Evolutionary conservation across 1,140 invertebrate species (phyloP), one percentile per base, ranked within the genome.

Genomic region (Rhizoglyphus robini): DNA sequence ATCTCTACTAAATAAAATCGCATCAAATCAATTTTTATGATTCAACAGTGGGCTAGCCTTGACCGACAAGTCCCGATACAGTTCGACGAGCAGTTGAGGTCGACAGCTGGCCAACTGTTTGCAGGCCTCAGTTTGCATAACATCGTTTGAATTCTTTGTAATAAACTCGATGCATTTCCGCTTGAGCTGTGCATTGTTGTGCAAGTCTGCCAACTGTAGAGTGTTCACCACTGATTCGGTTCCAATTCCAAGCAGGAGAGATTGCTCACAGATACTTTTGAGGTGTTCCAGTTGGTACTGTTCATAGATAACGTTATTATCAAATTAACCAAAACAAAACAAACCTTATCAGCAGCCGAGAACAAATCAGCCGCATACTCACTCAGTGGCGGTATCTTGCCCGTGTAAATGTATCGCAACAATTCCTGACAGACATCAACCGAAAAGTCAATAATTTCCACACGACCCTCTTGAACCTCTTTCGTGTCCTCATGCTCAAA

Each of bases 401-500:
- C 96, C 23, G 95, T 98, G 76, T 99, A 99, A 70, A 98, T 97
- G 79, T 96, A 99, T 69, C 90, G 83, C 61, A 99, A 78, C 91
- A 99, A 96, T 81, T 98, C 95, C 73, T 88, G 79, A 73, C 98
- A 81, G 61, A 95, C 90, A 77, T 95, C 92, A 74, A 93, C 88
- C 75, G 98, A 93, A 25, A 98, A 90, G 77, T 98, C 95, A 30
- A 87, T 89, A 72, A 98, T 96, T 76, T 94, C 92, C 31, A 98
- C 94, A 71, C 91, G 83, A 81, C 97, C 97, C 57, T 93, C 84
- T 78, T 93, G 92, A 69, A 88, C 82, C 75, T 98, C 95, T 76
- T 96, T 90, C 93, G 98, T 97, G 78, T 97, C 91, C n/a, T n/a
- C n/a, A 79, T 98, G 94, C 76, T 96, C 91, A 78, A 99, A 98